Conservation (phyloP, 2,888 invertebrate species). For the Limnephilus marmoratus region DNA sequence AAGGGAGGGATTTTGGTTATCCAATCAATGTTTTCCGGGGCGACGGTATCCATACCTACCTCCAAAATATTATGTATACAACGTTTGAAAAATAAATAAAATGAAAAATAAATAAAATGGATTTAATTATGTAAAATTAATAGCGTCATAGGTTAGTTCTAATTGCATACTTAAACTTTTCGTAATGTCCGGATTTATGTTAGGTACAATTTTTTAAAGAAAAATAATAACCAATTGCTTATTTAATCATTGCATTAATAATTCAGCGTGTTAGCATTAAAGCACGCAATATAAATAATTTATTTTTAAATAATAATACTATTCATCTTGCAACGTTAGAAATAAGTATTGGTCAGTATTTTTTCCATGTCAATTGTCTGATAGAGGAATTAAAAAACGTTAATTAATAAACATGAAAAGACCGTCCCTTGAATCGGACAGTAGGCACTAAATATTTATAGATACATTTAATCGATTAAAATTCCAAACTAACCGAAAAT, state of each 20-base stretch:
- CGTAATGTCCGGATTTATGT: no score
- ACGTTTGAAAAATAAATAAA: no score
- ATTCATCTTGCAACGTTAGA: not conserved
- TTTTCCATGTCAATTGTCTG: not conserved
- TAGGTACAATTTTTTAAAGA: no score
- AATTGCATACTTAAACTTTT: no score
- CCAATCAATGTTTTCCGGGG: no score
- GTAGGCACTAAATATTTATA: slow-evolving; percentile 13
- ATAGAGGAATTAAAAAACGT: not conserved
- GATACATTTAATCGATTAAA: slow-evolving; percentile 22
- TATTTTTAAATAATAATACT: not conserved
- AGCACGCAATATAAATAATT: not conserved
- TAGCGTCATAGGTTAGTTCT: no score
- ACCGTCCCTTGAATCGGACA: not conserved
- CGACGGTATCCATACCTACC: no score
- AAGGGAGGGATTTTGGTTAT: no score
- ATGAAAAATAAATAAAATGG: no score
- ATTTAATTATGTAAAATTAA: no score
- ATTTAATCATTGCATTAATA: not conserved
- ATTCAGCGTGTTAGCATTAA: not conserved
- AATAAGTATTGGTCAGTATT: not conserved
- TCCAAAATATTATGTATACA: no score
- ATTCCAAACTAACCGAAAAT: slow-evolving; percentile 36
- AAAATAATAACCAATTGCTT: not conserved
- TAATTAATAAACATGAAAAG: not conserved